Evolutionary conservation across 1,140 invertebrate species (phyloP), one percentile per base, ranked within the genome.

Genomic region (Argopecten irradians): DNA sequence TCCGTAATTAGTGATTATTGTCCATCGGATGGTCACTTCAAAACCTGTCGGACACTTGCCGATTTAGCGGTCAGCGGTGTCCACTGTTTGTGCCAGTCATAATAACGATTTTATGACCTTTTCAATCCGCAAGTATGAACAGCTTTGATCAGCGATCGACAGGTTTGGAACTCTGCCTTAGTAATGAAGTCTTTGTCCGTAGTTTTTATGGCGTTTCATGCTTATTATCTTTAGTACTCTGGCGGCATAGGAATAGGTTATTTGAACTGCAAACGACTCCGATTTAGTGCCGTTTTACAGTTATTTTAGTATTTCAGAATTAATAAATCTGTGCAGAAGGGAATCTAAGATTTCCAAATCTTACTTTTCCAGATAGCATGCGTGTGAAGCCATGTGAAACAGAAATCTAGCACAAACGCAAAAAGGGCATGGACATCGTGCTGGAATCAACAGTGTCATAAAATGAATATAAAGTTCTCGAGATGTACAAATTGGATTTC

Each of bases 241-340:
- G 84, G 71, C 34, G 55, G 43, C 55, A 83, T 85, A 55, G 82
- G 41, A 71, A 84, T 84, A 55, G 55, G 87, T 82, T 84, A 85
- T 85, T 85, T 39, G 43, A 85, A 88, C 84, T 84, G 43, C 71
- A 84, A 88, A 85, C 85, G 83, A 85, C 87, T 71, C 87, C 41
- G 43, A 34, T 46, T 85, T 88, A 85, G 82, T 39, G 34, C 43
- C 82, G 43, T 46, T 88, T 88, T 88, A 88, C 46, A 84, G 46
- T 43, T 84, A 46, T 88, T 88, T 88, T 88, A 88, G 83, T 85
- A 46, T 55, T 88, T 71, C 84, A 36, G 87, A 88, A 88, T 88
- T 88, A 88, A 88, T 88, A 88, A 88, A 88, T 88, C 83, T 84
- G 55, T 84, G 33, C 83, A 46, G 55, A 83, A 85, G 41, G 41